Base-by-base conservation (phyloP, 2,888 invertebrate species). In the Epistrophe grossulariae region DNA sequence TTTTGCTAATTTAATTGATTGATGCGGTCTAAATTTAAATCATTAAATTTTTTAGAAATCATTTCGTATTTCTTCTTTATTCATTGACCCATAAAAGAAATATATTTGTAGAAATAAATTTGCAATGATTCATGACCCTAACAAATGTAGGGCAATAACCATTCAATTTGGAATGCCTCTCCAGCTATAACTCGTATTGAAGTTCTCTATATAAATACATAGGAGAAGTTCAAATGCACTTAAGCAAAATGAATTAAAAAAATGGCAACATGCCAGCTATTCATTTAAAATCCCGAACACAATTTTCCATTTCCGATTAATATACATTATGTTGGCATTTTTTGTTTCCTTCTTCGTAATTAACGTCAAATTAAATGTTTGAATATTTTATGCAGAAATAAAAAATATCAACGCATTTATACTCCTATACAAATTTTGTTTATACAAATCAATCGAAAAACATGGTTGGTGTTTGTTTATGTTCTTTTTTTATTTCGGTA, bases 361-460 rank as follows among this genome's bases (percentile, higher is more conserved):
- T 31, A 64, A 24, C 9, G 52, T 43, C 43, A 64, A 74, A 74
- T 64, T n/a, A n/a, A 55, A 74, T 64, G 31, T 55, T 62, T 28
- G 38, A 74, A 62, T 73, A 40, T 40, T 60, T 28, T 60, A 45
- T 40, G 24, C 24, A 24, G 8, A 43, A 60, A 24, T 38, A 48
- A 50, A 11, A 73, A 73, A 40, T 40, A 28, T 10, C 40, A 24
- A 38, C 52, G 40, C 52, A 55, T 62, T 74, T 64, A 17, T 19
- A 13, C 15, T 31, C 19, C 40, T 62, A 8, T 24, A 24, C 3
- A 24, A 1, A 24, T n/a, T n/a, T n/a, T 24, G 6, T 59, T 59
- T 24, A 24, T 15, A 64, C 64, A 40, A 31, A 45, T 8, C 15
- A 64, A 74, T 74, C 55, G 15, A 55, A 55, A 55, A 55, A 55